Percentiles rank a stretch among this genome's conserved stretches.
Conservation (phyloP, 2,797 vertebrate genomes). For the Lycodopsis pacificus region DNA sequence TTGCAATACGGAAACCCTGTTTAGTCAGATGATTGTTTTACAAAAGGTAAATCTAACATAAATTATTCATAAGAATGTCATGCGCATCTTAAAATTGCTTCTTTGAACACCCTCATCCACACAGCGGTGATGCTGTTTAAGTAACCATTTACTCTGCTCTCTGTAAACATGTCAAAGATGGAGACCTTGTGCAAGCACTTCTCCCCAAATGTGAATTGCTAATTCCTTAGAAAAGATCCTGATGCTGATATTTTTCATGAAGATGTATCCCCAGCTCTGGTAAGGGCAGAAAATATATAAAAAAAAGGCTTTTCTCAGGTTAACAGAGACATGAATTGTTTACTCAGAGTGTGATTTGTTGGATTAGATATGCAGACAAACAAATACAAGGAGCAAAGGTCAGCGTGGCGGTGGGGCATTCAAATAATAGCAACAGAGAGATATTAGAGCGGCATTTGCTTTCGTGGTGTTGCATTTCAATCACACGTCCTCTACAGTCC, state of each 20-base stretch:
- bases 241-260: constrained; percentile 32
- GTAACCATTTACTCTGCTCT: constrained; percentile 67
- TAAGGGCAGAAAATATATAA: background rate
- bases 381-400: constrained; percentile 66
- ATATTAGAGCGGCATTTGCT: constrained; percentile 21
- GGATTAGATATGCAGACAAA: constrained; percentile 63
- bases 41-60: constrained; percentile 67
- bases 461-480: constrained; percentile 26
- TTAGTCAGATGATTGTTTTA: constrained; percentile 76
- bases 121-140: constrained; percentile 43
- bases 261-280: constrained; percentile 26
- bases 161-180: constrained; percentile 67
- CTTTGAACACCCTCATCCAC: constrained; percentile 59
- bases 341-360: constrained; percentile 55
- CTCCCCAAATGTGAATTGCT: constrained; percentile 53
- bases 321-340: constrained; percentile 56
- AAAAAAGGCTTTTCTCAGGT: constrained; percentile 28
- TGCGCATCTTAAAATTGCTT: constrained; percentile 56
- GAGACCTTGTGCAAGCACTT: constrained; percentile 54
- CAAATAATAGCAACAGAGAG: constrained; percentile 51
- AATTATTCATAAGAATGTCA: constrained; percentile 82
- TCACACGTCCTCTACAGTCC: background rate
- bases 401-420: constrained; percentile 56
- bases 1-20: constrained; percentile 51
- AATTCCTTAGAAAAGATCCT: constrained; percentile 58